phyloP scores from a whole-genome alignment of 2,888 invertebrate genomes.

The Bellardia bayeri region DNA sequence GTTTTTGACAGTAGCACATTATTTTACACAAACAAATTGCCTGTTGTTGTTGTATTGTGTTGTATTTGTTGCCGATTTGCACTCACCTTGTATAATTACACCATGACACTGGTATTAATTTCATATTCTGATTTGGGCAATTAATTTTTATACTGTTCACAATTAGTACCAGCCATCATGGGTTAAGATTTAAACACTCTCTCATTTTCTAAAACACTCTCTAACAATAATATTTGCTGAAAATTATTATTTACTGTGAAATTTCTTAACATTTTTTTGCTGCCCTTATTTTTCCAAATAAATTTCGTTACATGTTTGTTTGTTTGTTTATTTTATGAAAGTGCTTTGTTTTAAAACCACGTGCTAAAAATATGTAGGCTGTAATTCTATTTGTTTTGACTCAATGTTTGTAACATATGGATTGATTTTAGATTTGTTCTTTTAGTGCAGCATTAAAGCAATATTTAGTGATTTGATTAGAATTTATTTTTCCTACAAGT shows the following conservation, averaged over 20 bases:
- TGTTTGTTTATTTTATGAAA: not conserved
- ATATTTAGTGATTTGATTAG: not conserved
- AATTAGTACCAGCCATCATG: not conserved
- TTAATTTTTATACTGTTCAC: too few species aligned
- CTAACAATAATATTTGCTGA: not conserved
- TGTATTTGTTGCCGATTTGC: too few species aligned
- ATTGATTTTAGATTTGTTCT: not conserved
- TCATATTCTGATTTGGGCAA: too few species aligned
- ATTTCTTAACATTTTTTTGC: not conserved
- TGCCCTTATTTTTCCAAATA: not conserved
- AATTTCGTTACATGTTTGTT: not conserved
- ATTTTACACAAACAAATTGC: too few species aligned
- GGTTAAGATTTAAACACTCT: not conserved
- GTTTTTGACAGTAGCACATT: too few species aligned
- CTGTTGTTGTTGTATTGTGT: too few species aligned
- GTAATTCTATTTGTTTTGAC: constrained; percentile 24
- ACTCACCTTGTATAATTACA: too few species aligned
- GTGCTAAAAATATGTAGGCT: constrained; percentile 31
- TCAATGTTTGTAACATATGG: constrained; percentile 45
- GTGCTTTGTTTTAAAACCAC: not conserved
- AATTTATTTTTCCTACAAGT: not conserved
- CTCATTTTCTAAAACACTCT: not conserved
- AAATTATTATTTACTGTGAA: not conserved
- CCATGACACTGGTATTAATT: too few species aligned
- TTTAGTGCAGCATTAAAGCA: constrained; percentile 2